phyloP scores from a whole-genome alignment of 2,888 invertebrate genomes.

The Clitarchus hookeri region DNA sequence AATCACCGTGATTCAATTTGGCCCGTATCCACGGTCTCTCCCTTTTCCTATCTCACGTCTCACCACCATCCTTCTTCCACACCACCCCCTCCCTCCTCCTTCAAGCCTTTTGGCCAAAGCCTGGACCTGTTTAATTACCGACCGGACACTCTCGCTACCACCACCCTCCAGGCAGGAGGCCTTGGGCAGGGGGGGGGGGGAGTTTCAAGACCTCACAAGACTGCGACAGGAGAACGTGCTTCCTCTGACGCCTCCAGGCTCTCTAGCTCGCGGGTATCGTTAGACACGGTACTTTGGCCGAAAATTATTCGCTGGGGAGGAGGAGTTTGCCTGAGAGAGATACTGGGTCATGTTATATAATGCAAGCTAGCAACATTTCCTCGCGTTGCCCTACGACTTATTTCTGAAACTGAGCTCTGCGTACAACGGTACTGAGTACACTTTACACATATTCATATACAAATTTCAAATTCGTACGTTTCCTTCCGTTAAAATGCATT shows the following conservation, averaged over 20 bases:
- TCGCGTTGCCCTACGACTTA: no score
- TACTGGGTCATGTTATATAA: no score
- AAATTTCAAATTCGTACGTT: no score
- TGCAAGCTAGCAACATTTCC: no score
- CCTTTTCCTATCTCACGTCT: neutral
- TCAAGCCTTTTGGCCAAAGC: neutral
- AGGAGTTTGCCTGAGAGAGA: no score
- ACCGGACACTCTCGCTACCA: neutral
- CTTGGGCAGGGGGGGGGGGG: conserved; percentile 25
- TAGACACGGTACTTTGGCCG: no score
- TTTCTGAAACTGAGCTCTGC: no score
- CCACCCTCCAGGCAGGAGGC: neutral
- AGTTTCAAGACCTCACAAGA: conserved; percentile 16
- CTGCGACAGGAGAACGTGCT: neutral
- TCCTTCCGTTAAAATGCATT: no score
- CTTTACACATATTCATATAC: no score
- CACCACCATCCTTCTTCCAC: neutral
- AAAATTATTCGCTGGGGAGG: no score
- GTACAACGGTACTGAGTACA: no score
- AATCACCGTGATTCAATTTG: conserved; percentile 21
- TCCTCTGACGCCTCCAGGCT: neutral
- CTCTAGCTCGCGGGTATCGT: no score
- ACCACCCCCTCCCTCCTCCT: neutral
- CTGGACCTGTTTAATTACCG: conserved; percentile 38
- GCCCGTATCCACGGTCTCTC: neutral